phyloP scores from a whole-genome alignment of 2,888 invertebrate species.

The Andrena hattorfiana region DNA sequence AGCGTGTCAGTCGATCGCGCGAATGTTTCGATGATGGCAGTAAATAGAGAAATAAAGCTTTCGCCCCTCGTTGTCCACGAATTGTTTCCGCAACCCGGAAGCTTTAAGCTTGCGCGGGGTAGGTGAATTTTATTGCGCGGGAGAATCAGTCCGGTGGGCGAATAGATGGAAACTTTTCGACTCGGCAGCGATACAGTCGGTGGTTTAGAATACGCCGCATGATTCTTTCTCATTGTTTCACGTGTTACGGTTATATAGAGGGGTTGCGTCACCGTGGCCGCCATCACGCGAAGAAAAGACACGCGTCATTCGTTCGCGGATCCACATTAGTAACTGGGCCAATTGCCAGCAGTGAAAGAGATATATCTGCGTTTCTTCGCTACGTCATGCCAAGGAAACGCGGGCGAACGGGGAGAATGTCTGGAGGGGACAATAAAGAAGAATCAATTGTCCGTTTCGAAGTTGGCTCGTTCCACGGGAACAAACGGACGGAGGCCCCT shows the following conservation, averaged over 20 bases:
- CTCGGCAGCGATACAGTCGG: neutral
- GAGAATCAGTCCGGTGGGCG: neutral
- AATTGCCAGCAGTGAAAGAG: constrained; percentile 60
- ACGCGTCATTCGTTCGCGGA: constrained; percentile 56
- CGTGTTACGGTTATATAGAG: constrained; percentile 24
- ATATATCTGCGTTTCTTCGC: constrained; percentile 30
- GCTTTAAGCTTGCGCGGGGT: neutral
- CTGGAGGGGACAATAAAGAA: constrained; percentile 33
- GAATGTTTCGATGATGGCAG: neutral
- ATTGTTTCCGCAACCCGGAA: neutral
- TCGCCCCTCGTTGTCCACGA: neutral
- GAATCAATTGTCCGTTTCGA: constrained; percentile 52
- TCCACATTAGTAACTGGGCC: constrained; percentile 63
- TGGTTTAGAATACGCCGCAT: constrained; percentile 10
- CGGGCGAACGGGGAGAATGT: constrained; percentile 32
- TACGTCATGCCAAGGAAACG: constrained; percentile 37
- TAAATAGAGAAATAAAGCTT: neutral
- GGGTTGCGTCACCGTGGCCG: constrained; percentile 48
- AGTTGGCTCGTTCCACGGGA: constrained; percentile 11
- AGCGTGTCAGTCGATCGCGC: neutral
- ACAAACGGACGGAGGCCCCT: neutral
- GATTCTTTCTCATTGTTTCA: constrained; percentile 37
- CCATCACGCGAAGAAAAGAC: constrained; percentile 57
- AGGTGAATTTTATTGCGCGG: neutral
- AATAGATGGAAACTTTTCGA: neutral